A percentile compares a stretch with the other conserved stretches of the same genome.
These are phyloP conservation scores for Syngnathus typhle DNA, from an alignment of 2,113 vertebrate species.

Conservation along the genomic window DNA sequence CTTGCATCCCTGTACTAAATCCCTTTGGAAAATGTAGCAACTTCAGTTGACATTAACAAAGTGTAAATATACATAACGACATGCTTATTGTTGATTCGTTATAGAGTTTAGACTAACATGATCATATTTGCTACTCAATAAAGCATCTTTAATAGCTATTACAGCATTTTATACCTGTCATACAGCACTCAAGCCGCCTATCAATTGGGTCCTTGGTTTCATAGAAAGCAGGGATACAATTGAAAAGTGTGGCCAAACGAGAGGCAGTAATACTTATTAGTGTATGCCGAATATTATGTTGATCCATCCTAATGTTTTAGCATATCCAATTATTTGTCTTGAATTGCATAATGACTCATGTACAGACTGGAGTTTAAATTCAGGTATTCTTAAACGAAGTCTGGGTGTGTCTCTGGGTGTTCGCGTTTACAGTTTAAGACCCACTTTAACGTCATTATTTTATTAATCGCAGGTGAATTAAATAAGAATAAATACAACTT, in stretches of 20 bases:
- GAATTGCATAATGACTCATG: fast-evolving
- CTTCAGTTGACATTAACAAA: neutral
- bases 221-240: neutral
- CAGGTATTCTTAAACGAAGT: slow-evolving; percentile 1
- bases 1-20: slow-evolving; percentile 25
- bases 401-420: slow-evolving; percentile 18
- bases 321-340: neutral
- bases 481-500: slow-evolving; percentile 48
- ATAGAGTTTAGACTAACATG: neutral
- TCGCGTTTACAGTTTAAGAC: slow-evolving; percentile 9
- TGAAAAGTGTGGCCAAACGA: neutral
- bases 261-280: fast-evolving
- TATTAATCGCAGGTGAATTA: neutral
- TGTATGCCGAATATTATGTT: slow-evolving; percentile 19
- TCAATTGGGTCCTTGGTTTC: neutral
- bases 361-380: neutral
- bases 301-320: neutral
- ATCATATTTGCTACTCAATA: neutral
- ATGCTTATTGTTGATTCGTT: neutral
- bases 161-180: neutral
- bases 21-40: slow-evolving; percentile 1
- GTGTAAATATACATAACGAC: neutral
- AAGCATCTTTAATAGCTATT: fast-evolving
- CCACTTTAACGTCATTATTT: neutral
- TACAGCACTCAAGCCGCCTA: neutral